Evolutionary conservation across 1,140 invertebrate species (phyloP), one percentile per base, ranked within the genome.

Genomic region (Grapholita molesta): DNA sequence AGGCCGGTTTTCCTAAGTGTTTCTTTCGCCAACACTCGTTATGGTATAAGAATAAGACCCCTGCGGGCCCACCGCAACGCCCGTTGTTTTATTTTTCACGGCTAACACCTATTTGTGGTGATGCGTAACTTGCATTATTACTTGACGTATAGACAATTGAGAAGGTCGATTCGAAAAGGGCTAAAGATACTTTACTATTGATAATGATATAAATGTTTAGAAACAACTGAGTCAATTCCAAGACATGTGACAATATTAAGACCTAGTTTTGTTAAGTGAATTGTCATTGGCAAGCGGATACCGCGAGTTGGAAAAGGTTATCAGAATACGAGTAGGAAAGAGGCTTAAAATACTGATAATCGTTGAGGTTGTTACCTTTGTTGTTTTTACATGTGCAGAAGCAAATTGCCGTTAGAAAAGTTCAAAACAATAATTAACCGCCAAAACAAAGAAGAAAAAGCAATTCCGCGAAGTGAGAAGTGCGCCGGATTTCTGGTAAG

Each of bases 101-200:
- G 74, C 66, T 81, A 74, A 84, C 77, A 82, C 76, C 82, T 84
- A 82, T 84, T 83, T 86, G 82, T 68, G 84, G 82, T 78, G 65
- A 77, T 70, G 68, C 72, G 76, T 73, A 74, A 74, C 71, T 70
- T 68, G 69, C 67, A 77, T 82, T 82, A 82, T 74, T 80, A 77
- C 75, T 66, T 74, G 77, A 77, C 77, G 78, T 79, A 79, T 69
- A 73, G 24, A 48, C 15, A 48, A 48, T 48, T 21, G 42, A 21
- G 18, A 2, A 67, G 69, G 69, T 73, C 70, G 72, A 73, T 71
- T 38, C 35, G 35, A 38, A 38, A 38, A 38, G 4, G 35, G 64
- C 57, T 55, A 35, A 69, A 70, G 66, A 64, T 68, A 76, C 72
- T 74, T 75, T 73, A 73, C 73, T 76, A 80, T 38, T 38, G 5